These are phyloP conservation scores for Hydropsyche betteni DNA, from an alignment of 2,888 invertebrate genomes.

Conservation along the genomic window DNA sequence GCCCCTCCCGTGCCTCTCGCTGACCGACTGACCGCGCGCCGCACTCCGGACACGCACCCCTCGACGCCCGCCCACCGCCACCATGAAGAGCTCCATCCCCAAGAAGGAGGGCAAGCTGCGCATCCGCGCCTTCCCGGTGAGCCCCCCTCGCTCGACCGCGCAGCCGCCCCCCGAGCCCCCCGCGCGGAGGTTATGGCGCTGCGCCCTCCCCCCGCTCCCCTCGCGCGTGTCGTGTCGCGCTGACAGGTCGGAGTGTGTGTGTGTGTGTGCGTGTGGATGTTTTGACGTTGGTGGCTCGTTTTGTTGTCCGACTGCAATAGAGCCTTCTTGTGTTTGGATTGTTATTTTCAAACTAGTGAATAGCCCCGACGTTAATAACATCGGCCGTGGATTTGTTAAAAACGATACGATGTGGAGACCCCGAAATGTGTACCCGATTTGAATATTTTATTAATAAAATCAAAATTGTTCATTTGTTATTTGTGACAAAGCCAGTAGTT, in stretches of 20 bases:
- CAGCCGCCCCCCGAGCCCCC: background rate
- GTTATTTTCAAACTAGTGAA: no score
- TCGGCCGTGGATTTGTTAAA: no score
- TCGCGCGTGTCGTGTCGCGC: background rate
- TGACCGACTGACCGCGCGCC: background rate
- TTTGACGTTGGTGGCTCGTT: background rate
- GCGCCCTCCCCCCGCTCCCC: background rate
- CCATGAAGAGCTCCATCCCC: conserved; percentile 80
- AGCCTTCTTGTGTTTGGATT: no score
- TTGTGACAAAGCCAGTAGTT: no score
- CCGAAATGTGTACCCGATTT: no score
- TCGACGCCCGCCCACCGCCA: conserved; percentile 55
- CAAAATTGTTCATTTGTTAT: no score
- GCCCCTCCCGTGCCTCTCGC: background rate
- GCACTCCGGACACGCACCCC: background rate
- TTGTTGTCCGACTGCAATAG: background rate
- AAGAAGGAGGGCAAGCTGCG: conserved; percentile 97
- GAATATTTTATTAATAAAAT: no score
- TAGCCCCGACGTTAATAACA: no score
- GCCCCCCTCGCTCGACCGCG: conserved; percentile 57
- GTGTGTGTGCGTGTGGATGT: no score
- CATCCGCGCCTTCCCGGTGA: conserved; percentile 97
- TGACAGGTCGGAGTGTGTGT: no score
- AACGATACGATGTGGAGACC: no score
- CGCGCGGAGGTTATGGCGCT: background rate